These are phyloP conservation scores for Sphaeramia orbicularis DNA, from an alignment of 2,797 vertebrate genomes.

Conservation along the genomic window DNA sequence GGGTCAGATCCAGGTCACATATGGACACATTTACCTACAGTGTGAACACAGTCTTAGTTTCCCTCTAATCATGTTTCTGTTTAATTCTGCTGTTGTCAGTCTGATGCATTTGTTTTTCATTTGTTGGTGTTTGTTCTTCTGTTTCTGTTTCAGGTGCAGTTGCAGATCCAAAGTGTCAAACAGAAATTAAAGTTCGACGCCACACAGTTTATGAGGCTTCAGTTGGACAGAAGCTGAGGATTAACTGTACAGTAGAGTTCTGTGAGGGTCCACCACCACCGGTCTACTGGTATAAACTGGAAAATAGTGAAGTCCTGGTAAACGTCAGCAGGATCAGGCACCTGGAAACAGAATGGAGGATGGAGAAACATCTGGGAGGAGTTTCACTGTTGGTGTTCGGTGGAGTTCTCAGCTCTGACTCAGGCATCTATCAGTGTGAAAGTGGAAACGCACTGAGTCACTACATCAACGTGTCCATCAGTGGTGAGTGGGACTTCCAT, in stretches of 20 bases:
- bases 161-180: accelerated
- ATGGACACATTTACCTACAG: too few species aligned
- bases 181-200: accelerated
- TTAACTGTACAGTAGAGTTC: constrained; percentile 15
- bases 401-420: background rate
- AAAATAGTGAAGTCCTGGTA: accelerated
- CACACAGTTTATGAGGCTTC: accelerated
- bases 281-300: constrained; percentile 37
- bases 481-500: constrained; percentile 48
- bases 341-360: background rate
- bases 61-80: too few species aligned
- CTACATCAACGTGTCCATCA: background rate
- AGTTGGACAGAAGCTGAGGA: accelerated
- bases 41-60: too few species aligned
- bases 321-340: background rate
- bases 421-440: constrained; percentile 36
- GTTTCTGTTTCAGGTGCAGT: constrained; percentile 43
- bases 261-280: constrained; percentile 1
- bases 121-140: constrained; percentile 63
- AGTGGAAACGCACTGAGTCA: accelerated
- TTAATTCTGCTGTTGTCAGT: too few species aligned
- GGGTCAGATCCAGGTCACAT: too few species aligned
- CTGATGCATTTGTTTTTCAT: too few species aligned
- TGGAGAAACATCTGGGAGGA: accelerated
- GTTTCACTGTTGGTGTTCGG: constrained; percentile 2